phyloP scores from a whole-genome alignment of 2,797 vertebrate genomes.

The Cyclopterus lumpus region DNA sequence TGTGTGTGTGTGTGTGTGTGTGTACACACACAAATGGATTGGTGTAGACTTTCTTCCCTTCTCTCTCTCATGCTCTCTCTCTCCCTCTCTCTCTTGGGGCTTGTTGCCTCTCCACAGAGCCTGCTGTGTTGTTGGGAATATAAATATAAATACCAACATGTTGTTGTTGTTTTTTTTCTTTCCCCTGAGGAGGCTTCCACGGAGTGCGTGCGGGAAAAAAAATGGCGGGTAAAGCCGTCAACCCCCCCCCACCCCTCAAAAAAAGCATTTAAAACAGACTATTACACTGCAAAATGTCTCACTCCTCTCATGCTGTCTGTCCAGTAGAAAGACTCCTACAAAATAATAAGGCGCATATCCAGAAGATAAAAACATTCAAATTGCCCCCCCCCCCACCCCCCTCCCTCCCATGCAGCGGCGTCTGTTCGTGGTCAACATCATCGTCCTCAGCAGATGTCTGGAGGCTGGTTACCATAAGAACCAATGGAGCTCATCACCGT shows the following conservation, averaged over 20 bases:
- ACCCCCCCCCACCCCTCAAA: not conserved
- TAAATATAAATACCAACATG: slow-evolving; percentile 69
- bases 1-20: too few relatives aligned
- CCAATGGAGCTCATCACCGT: slow-evolving; percentile 11
- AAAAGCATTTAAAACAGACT: slow-evolving; percentile 22
- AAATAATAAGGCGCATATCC: slow-evolving; percentile 12
- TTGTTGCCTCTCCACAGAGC: slow-evolving; percentile 58
- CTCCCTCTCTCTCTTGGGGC: slow-evolving; percentile 2
- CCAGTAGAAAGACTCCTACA: slow-evolving; percentile 27
- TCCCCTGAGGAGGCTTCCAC: slow-evolving; percentile 24
- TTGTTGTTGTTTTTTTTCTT: slow-evolving; percentile 12
- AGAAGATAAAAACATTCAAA: slow-evolving; percentile 47
- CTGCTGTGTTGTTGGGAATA: slow-evolving; percentile 61
- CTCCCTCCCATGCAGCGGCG: slow-evolving; percentile 8
- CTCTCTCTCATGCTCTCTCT: not conserved
- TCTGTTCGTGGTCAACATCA: slow-evolving; percentile 21
- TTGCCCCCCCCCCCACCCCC: slow-evolving; percentile 7
- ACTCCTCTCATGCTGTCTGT: slow-evolving; percentile 1
- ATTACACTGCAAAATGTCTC: too few relatives aligned
- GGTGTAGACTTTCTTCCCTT: slow-evolving; percentile 12
- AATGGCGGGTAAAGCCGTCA: slow-evolving; percentile 16
- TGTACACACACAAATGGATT: slow-evolving; percentile 41
- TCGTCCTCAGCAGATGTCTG: slow-evolving; percentile 35
- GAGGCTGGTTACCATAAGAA: slow-evolving; percentile 24
- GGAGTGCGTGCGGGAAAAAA: slow-evolving; percentile 32